phyloP scores from a whole-genome alignment of 1,140 invertebrate species.

The Zaprionus vittiger region DNA sequence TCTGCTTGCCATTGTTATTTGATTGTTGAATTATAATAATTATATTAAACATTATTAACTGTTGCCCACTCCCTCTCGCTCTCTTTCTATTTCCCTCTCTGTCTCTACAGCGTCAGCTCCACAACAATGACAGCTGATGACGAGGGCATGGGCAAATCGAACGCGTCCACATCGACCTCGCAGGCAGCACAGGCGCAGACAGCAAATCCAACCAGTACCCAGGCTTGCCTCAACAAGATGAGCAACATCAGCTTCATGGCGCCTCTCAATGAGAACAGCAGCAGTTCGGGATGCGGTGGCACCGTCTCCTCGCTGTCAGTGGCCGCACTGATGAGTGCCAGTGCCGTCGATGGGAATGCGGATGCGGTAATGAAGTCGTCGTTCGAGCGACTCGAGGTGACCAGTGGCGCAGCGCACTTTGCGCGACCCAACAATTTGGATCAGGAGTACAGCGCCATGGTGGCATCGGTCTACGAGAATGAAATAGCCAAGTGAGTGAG shows the following conservation, averaged over 20 bases:
- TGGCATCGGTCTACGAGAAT: constrained; percentile 72
- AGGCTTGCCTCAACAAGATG: constrained; percentile 47
- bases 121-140: constrained; percentile 38
- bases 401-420: constrained; percentile 42
- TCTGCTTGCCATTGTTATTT: neutral
- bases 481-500: constrained; percentile 74
- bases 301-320: constrained; percentile 60
- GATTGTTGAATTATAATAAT: neutral
- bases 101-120: constrained; percentile 30
- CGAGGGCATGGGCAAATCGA: constrained; percentile 49
- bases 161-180: constrained; percentile 29
- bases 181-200: constrained; percentile 38
- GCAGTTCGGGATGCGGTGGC: constrained; percentile 67
- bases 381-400: constrained; percentile 62
- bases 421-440: constrained; percentile 64
- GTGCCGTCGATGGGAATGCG: constrained; percentile 37
- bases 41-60: neutral
- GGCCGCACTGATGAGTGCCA: constrained; percentile 48
- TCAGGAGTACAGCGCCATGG: constrained; percentile 78
- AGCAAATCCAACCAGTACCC: constrained; percentile 30
- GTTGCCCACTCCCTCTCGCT: neutral
- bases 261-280: constrained; percentile 64
- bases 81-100: neutral
- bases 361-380: constrained; percentile 72
- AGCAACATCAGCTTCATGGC: constrained; percentile 56